Evolutionary conservation across 2,113 vertebrate species (phyloP), one percentile per base, ranked within the genome.

Genomic region (Cyprinodon tularosa): DNA sequence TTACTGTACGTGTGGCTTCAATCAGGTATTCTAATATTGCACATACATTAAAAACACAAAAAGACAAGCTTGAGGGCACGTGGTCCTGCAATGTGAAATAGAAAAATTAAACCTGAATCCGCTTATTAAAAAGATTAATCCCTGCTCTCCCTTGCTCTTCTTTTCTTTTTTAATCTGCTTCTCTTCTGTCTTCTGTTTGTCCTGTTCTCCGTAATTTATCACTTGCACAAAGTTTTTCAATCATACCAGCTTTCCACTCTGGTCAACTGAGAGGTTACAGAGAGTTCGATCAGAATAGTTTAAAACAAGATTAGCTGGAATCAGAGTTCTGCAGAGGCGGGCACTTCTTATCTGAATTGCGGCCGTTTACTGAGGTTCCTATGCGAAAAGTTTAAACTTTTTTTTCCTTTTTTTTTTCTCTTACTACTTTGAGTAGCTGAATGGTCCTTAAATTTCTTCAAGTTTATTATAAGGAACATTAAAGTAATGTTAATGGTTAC

Each of bases 71-170:
- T 13, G 17, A 42, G 12, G 0, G 9, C 62, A 53, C n/a, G 50
- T 71, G 66, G 11, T 47, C 2, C 73, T 72, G 68, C 68, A 36
- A 76, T 78, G 59, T 45, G 2, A 75, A 81, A 89, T 77, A 67
- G 47, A 62, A 72, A 78, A 89, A 70, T 80, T 39, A 77, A 81
- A 90, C 66, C 71, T 74, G 74, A 83, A 89, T 85, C 80, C 11
- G 71, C 76, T 84, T 83, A 78, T 84, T 83, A 72, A 68, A 86
- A 76, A 63, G 60, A 81, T 63, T 67, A 72, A 81, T 72, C 65
- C 62, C 62, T 29, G 57, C 48, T 67, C 72, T 37, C 53, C 37
- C 74, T 69, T 48, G 62, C 39, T 62, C 5, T 60, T 62, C n/a
- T 71, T 73, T 65, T 76, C 66, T 72, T 50, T 62, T 11, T 82